Evolutionary conservation across 2,113 vertebrate species (phyloP).

Genomic region (Boleophthalmus pectinirostris): DNA sequence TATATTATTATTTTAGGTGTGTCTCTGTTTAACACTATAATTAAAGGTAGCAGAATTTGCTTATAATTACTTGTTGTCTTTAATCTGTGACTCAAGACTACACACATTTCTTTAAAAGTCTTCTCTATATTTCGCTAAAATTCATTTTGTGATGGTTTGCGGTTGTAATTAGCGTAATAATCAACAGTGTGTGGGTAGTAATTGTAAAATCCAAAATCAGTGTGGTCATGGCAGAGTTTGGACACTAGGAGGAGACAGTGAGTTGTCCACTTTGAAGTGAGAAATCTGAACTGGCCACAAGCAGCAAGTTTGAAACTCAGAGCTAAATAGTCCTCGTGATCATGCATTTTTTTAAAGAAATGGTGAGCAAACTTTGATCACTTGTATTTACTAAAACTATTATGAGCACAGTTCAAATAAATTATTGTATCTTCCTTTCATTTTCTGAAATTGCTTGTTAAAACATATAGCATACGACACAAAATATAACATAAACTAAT

Average conservation of each 20-base stretch:
- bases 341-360: background rate
- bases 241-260: conserved; percentile 34
- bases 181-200: no score
- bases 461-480: no score
- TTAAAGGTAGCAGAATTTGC: no score
- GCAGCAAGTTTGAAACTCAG: background rate
- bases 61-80: background rate
- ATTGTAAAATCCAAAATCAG: background rate
- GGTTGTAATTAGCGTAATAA: background rate
- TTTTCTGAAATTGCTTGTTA: no score
- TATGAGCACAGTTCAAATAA: background rate
- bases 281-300: background rate
- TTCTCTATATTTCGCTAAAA: background rate
- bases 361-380: background rate
- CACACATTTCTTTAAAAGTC: background rate
- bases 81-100: background rate
- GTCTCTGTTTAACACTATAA: background rate
- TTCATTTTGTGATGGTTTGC: background rate
- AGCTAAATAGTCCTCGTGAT: no score
- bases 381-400: background rate
- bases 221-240: background rate
- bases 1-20: background rate
- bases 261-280: background rate
- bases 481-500: background rate
- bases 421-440: no score